Evolutionary conservation across 2,888 invertebrate genomes (phyloP), one percentile per base, ranked within the genome.

Genomic region (Melipona beecheii): DNA sequence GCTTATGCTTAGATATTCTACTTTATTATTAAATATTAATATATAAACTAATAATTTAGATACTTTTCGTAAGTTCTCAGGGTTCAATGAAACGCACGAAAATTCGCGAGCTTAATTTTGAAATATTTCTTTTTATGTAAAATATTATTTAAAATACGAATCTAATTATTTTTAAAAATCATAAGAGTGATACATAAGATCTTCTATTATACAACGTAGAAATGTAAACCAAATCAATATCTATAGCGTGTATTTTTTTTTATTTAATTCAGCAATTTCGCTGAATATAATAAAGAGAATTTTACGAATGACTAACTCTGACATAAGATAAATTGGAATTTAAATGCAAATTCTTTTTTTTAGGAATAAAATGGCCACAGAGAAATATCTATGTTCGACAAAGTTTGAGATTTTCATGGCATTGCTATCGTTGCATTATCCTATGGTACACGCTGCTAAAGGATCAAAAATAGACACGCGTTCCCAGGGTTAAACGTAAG

Each of bases 401-500:
- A 15, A 60, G 21, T 71, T 69, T 50, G 62, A 17, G 49, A 27
- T 78, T 72, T 71, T 43, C 60, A 84, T 69, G 60, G 65, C 65
- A 69, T 84, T 70, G 74, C 76, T 75, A 72, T 50, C 62, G 60
- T 62, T 58, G 64, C 78, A 82, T 68, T 74, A 82, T 66, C 58
- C 68, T 72, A 84, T 79, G 89, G 27, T 60, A 64, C 77, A 84
- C 58, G 78, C 36, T 62, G 65, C 68, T 68, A 54, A 73, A 81
- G 77, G 27, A 24, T 69, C 87, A 87, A 82, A 89, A 87, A 87
- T 87, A 89, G 87, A 86, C 43, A 62, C 71, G 75, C 56, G 84
- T 84, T 89, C 79, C 81, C 87, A 87, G 87, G 89, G 81, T 87
- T 86, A 84, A 78, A 87, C 75, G 84, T 66, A 79, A 84, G 77